phyloP scores from a whole-genome alignment of 2,113 vertebrate genomes.

The Tringa solitaria region DNA sequence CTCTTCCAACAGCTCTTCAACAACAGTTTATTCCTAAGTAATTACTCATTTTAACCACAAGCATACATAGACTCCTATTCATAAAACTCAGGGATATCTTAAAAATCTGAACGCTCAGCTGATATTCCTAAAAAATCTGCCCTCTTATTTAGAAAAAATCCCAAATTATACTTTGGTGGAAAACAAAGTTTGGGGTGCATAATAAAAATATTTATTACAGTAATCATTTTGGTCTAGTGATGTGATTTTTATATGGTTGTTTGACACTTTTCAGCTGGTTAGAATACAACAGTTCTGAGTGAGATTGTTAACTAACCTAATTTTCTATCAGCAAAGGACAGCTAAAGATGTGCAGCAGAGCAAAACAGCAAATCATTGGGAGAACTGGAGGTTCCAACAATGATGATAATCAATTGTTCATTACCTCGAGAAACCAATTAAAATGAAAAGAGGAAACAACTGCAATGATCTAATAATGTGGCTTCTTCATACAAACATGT shows the following conservation, averaged over 20 bases:
- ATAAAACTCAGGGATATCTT: not conserved
- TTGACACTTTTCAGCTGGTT: not conserved
- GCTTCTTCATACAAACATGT: not conserved
- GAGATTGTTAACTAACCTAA: not conserved
- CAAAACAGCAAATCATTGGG: not conserved
- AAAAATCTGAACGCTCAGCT: not conserved
- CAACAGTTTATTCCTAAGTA: not conserved
- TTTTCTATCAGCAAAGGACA: not conserved
- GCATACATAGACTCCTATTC: not conserved
- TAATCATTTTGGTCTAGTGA: not conserved
- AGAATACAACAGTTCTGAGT: not conserved
- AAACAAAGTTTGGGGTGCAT: not conserved
- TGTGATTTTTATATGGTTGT: not conserved
- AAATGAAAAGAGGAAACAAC: not conserved
- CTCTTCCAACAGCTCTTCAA: not conserved
- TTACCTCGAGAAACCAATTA: not conserved
- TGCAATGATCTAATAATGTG: not conserved
- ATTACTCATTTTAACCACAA: conserved; percentile 9
- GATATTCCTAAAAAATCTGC: not conserved
- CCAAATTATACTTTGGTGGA: not conserved
- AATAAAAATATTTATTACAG: not conserved
- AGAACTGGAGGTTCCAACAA: not conserved
- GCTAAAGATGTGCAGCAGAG: not conserved
- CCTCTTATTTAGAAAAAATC: not conserved
- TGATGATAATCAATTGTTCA: not conserved